Percentiles rank a stretch among this genome's conserved stretches.
Evolutionary conservation across 2,797 vertebrate genomes (phyloP).

Genomic region (Enteromius mattozi): DNA sequence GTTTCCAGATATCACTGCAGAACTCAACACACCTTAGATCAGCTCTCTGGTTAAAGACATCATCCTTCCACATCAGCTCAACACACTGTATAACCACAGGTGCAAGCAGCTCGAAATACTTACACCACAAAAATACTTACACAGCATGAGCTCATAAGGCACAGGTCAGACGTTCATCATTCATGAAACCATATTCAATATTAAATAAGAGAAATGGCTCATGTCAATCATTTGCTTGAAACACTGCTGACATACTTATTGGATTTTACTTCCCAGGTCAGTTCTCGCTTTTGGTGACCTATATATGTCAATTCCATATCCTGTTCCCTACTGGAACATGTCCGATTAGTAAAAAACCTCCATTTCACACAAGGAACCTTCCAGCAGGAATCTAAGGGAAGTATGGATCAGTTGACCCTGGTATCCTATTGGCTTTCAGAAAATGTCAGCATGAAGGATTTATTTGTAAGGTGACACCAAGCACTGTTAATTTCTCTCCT

Average conservation of each 20-base stretch:
- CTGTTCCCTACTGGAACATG: not conserved
- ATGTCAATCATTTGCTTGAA: conserved; percentile 10
- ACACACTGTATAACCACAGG: not conserved
- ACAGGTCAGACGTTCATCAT: conserved; percentile 6
- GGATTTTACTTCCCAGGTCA: conserved; percentile 18
- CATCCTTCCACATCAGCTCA: not conserved
- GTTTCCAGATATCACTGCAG: conserved; percentile 14
- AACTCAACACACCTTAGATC: conserved; percentile 1
- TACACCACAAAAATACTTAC: not conserved
- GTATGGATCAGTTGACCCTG: conserved; percentile 45
- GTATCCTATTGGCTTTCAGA: conserved; percentile 45
- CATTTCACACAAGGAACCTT: not conserved
- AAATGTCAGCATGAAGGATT: conserved; percentile 44
- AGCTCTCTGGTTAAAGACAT: not conserved
- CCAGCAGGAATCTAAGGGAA: not conserved
- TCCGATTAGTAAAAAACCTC: conserved; percentile 21
- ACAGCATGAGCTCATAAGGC: not conserved
- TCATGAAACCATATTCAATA: conserved; percentile 11
- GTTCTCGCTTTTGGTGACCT: conserved; percentile 24
- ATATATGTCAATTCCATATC: conserved; percentile 9
- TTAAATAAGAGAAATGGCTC: not conserved
- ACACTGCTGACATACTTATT: conserved; percentile 27
- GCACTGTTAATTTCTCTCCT: not conserved
- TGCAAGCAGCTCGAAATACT: not conserved
- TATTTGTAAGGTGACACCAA: conserved; percentile 24